Base-by-base conservation (phyloP, 2,113 vertebrate species). In the Ctenodactylus gundi region DNA sequence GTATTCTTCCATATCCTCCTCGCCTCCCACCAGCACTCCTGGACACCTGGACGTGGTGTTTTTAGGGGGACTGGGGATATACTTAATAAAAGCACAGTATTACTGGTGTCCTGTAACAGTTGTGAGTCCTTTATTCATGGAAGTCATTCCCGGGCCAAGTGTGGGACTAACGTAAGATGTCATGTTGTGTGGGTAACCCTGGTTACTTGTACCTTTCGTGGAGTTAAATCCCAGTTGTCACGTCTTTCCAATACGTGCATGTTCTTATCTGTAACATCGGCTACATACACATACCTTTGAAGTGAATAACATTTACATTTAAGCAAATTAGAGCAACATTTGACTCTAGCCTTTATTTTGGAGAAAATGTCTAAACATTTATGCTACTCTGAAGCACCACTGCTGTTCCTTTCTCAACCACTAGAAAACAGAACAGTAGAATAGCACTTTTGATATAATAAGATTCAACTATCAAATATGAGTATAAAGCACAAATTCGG, bases 241-340 rank as follows among this genome's bases (percentile, higher is more conserved):
- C 98, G 98, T 95, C 98, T 99, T 94, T 99, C 98, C 97, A 99
- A 95, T 77, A 99, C 93, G 18, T 98, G 97, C 64, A 99, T 76
- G 2, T 17, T 98, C 68, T 98, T 98, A 93, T 92, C 98, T 0
- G 96, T 0, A 13, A 98, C 0, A 95, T 99, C 99, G 65, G 97
- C 98, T 92, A 99, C 95, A 96, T 99, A 99, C 85, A 99, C 20
- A 91, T 99, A 98, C 95, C 99, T 99, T 95, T 86, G 96, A 97
- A 97, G 85, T 89, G 97, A 96, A 94, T 46, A 62, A 83, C 12
- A 85, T 95, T 84, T 67, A 49, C 13, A 77, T 73, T 72, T 93
- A 73, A 85, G 20, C 36, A 68, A 58, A n/a, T 53, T n/a, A 31
- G 75, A 78, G 77, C 67, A 53, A 95, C 21, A 65, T 72, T 64